phyloP scores from a whole-genome alignment of 2,113 vertebrate species.

The Anthoscopus minutus region DNA sequence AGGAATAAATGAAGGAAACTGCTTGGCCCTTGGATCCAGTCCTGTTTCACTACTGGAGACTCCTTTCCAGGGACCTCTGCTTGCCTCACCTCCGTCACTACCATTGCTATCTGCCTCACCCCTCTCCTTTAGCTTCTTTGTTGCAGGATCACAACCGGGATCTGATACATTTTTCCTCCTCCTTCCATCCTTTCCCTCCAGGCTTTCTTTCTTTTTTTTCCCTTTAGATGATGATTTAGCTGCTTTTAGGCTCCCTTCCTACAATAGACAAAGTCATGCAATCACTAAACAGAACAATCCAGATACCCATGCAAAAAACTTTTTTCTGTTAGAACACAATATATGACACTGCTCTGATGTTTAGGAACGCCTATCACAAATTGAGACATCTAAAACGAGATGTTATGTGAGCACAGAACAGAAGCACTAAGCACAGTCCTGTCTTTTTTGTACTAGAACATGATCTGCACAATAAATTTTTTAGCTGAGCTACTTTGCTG shows the following conservation, averaged over 20 bases:
- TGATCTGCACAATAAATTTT: not conserved
- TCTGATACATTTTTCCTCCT: constrained; percentile 88
- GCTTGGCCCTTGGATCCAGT: constrained; percentile 73
- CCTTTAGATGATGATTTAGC: constrained; percentile 75
- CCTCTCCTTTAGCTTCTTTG: constrained; percentile 89
- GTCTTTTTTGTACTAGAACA: not conserved
- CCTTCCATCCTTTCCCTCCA: constrained; percentile 87
- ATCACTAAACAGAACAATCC: not conserved
- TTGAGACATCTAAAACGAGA: not conserved
- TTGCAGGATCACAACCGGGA: constrained; percentile 85
- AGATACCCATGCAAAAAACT: not conserved
- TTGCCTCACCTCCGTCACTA: constrained; percentile 75
- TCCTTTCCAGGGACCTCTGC: constrained; percentile 77
- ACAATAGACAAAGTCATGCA: constrained; percentile 30
- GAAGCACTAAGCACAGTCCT: not conserved
- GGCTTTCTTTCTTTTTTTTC: constrained; percentile 82
- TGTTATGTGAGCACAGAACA: not conserved
- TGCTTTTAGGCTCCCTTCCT: constrained; percentile 70
- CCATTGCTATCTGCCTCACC: constrained; percentile 79
- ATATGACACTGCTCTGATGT: not conserved
- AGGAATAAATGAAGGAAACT: constrained; percentile 72
- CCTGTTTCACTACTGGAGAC: constrained; percentile 66
- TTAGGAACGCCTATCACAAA: not conserved
- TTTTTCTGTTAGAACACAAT: not conserved
- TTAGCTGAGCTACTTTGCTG: not conserved